Evolutionary conservation across 2,888 invertebrate species (phyloP), one percentile per base, ranked within the genome.

Genomic region (Onthophagus sagittarius): DNA sequence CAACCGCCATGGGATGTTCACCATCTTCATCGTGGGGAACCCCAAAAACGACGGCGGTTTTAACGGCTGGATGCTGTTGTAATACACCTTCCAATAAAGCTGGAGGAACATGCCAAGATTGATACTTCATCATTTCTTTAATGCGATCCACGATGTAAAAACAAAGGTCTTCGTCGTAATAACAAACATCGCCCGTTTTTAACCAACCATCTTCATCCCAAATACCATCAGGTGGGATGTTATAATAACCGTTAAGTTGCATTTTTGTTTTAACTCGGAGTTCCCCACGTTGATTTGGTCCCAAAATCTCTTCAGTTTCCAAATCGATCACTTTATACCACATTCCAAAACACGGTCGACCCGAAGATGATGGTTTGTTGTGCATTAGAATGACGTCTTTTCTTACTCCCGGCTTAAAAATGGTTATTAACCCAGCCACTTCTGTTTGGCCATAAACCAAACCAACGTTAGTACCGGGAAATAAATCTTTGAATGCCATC

Each of bases 131-230:
- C 73, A 88, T 79, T 76, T 87, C 83, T 76, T 88, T 88, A 5
- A 87, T 84, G 32, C 88, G 82, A 39, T 88, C 88, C 0, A 87
- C 84, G 53, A 86, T 85, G 79, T 81, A 88, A 75, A 85, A 86
- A 76, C 87, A 85, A 77, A 82, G 83, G 14, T 86, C 82, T 15
- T 86, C 84, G 74, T 89, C 88, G 75, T 87, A 86, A 75, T 86
- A 88, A 32, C 86, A 84, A 33, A 88, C 81, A 75, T 89, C 89
- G 0, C 89, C 89, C 1, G 88, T 86, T 77, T 85, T 86, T 63
- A 88, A 81, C 87, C 87, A 89, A 1, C 87, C 84, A 23, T 85
- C 86, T 32, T 82, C 80, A 6, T 86, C 83, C 70, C 86, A 86
- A 0, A 84, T 79, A 31, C 85, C 85, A 9, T 82, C 82, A 0